Conservation (phyloP, 2,797 vertebrate genomes). For the Benthosema pterotum region DNA sequence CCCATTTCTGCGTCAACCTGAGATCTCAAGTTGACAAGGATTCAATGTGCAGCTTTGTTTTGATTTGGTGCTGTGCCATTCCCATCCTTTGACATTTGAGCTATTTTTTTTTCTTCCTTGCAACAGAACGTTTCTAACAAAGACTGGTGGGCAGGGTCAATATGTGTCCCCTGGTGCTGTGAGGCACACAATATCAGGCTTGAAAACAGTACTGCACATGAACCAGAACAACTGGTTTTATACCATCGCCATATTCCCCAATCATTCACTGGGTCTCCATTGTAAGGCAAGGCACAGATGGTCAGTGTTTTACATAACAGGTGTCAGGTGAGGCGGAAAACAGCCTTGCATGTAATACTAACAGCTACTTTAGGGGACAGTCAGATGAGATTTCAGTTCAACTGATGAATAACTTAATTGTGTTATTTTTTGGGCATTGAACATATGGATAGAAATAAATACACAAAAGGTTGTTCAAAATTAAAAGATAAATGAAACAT, state of each 20-base stretch:
- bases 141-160: conserved; percentile 65
- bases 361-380: too few species aligned
- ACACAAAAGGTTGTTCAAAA: too few species aligned
- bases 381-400: too few species aligned
- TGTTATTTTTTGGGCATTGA: too few species aligned
- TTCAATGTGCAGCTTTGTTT: conserved; percentile 73
- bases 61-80: conserved; percentile 71
- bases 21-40: conserved; percentile 58
- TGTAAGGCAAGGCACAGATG: conserved; percentile 28
- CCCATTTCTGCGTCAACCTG: conserved; percentile 70
- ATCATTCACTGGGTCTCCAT: conserved; percentile 16
- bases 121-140: conserved; percentile 69
- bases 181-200: conserved; percentile 27
- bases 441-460: too few species aligned
- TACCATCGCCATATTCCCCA: conserved; percentile 29
- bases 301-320: conserved; percentile 7
- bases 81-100: conserved; percentile 78
- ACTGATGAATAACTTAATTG: too few species aligned
- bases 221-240: conserved; percentile 67
- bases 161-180: conserved; percentile 54
- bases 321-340: neutral
- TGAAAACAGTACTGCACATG: conserved; percentile 37
- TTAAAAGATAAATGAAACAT: too few species aligned
- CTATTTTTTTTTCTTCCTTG: conserved; percentile 49
- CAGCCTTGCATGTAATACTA: too few species aligned